phyloP scores from a whole-genome alignment of 2,113 vertebrate genomes.

The Hassar affinis region DNA sequence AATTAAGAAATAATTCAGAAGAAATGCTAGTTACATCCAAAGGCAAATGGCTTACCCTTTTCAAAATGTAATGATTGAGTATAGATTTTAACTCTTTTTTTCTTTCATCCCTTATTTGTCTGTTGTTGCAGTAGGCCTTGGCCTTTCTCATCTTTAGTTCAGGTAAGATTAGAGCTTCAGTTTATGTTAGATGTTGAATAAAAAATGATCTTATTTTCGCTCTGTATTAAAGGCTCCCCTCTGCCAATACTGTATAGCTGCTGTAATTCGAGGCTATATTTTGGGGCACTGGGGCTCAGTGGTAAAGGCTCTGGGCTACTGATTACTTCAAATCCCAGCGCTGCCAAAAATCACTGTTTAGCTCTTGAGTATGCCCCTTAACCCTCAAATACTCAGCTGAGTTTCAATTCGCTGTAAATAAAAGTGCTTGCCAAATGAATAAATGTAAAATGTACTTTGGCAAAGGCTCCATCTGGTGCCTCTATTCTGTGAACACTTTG shows the following conservation, averaged over 20 bases:
- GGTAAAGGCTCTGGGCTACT: not conserved
- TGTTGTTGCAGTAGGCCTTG: not conserved
- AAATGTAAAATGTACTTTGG: not conserved
- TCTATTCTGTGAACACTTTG: not conserved
- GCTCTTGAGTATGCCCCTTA: not conserved
- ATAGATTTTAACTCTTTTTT: conserved; percentile 7
- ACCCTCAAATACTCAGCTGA: not conserved
- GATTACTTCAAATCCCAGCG: not conserved
- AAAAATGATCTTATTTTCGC: conserved; percentile 21
- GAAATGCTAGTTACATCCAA: not conserved
- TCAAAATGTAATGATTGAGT: not conserved
- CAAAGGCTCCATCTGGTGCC: not conserved
- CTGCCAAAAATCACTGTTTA: not conserved
- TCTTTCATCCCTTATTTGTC: not conserved
- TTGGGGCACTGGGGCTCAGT: not conserved
- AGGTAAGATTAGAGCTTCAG: not conserved
- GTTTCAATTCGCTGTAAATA: conserved; percentile 17
- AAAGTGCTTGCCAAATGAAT: not conserved
- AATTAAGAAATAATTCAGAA: not conserved
- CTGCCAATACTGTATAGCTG: not conserved
- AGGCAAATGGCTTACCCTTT: not conserved
- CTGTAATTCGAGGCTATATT: conserved; percentile 1
- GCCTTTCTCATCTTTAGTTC: not conserved
- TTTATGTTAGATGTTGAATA: not conserved
- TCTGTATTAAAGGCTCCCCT: not conserved